Percentiles rank a stretch among this genome's conserved stretches.
These are phyloP conservation scores for Ctenicera cuprea DNA, from an alignment of 2,888 invertebrate species.

Conservation along the genomic window DNA sequence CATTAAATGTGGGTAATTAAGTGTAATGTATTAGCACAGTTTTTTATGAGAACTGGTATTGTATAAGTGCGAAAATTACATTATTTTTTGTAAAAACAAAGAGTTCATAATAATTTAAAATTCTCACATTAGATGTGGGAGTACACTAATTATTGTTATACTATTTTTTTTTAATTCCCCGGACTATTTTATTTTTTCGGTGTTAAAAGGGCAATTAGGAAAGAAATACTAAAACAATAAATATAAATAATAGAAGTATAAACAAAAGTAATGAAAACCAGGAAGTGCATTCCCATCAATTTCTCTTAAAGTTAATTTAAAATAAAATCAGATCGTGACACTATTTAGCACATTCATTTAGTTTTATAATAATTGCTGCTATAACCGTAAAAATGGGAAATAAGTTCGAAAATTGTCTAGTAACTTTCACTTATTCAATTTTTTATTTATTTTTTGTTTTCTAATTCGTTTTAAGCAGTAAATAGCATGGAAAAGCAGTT, in stretches of 20 bases:
- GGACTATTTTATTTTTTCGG: not conserved
- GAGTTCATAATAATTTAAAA: not conserved
- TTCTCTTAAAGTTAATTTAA: not conserved
- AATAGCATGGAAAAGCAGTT: too few species aligned
- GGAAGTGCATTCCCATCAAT: not conserved
- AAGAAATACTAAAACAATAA: too few species aligned
- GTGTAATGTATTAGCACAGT: slow-evolving; percentile 14
- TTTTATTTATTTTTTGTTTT: too few species aligned
- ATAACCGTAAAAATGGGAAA: not conserved
- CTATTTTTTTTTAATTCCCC: not conserved
- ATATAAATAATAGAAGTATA: not conserved
- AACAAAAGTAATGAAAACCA: not conserved
- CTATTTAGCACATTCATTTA: not conserved
- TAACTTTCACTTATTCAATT: too few species aligned
- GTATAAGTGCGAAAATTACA: slow-evolving; percentile 28
- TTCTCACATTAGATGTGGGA: slow-evolving; percentile 21
- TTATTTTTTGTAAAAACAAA: slow-evolving; percentile 13
- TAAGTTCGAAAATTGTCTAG: too few species aligned
- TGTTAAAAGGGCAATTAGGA: not conserved
- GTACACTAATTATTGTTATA: slow-evolving; percentile 2
- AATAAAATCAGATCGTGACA: not conserved
- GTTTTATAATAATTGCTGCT: not conserved
- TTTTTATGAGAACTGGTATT: slow-evolving; percentile 27
- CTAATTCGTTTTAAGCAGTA: too few species aligned
- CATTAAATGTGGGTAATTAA: slow-evolving; percentile 18